Evolutionary conservation across 2,113 vertebrate species (phyloP), one percentile per base, ranked within the genome.

Genomic region (Ameiurus melas): DNA sequence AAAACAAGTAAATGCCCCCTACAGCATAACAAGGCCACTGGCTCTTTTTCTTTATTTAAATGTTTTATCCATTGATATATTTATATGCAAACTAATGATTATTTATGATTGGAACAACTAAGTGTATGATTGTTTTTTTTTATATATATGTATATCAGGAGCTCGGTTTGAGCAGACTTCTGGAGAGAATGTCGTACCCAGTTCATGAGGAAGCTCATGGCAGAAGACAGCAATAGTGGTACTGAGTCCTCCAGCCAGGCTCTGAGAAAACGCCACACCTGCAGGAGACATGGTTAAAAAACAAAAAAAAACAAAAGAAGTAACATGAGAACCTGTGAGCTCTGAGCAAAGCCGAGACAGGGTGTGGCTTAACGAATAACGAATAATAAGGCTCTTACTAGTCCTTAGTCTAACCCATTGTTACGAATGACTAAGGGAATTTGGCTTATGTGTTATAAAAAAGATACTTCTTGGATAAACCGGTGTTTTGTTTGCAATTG

Each of bases 181-280:
- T 6, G 71, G 39, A 51, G 25, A 51, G 39, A 51, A 25, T 3
- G 22, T 36, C 93, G 73, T 93, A 97, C 96, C 96, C 39, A 97
- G 93, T 89, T 97, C 96, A 0, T 97, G 96, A 60, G 96, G 97
- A 78, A 97, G 89, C 90, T 97, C 96, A 0, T 97, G 96, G 87
- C 96, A 97, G 88, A 97, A 95, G 71, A 97, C 96, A 0, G 97
- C 96, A 27, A 97, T 88, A 0, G 95, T 93, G 1, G 96, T 97
- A 92, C 97, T 97, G 87, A 97, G 93, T 55, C 96, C 97, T 0
- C 95, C 94, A 20, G 96, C 89, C 84, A 96, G 71, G 81, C 96
- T 92, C 3, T 94, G 92, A 0, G 96, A 96, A 93, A 97, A 97
- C 22, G 96, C 96, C n/a, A 94, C 93, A 0, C 96, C 96, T 97